Percentiles rank a stretch among this genome's conserved stretches.
phyloP scores from a whole-genome alignment of 2,888 invertebrate species.

The Tortrix viridana region DNA sequence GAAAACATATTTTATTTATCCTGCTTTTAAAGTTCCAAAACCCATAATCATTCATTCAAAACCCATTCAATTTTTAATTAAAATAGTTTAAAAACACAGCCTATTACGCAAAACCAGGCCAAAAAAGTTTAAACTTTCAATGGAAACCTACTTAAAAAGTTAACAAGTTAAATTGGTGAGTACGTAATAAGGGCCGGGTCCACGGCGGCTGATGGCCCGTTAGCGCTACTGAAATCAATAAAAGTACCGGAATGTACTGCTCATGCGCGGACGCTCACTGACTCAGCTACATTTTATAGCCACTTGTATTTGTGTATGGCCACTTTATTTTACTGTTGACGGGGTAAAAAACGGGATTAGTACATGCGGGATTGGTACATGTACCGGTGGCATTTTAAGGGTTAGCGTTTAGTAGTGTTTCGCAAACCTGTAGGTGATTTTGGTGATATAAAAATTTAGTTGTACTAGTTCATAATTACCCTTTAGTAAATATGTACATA shows the following conservation, averaged over 20 bases:
- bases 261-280: constrained; percentile 80
- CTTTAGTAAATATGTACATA: no score
- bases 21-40: no score
- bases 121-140: constrained; percentile 45
- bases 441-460: no score
- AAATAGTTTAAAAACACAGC: not conserved
- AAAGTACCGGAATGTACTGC: constrained; percentile 86
- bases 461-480: no score
- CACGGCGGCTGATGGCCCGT: constrained; percentile 84
- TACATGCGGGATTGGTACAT: constrained; percentile 70
- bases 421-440: no score
- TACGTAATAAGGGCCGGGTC: constrained; percentile 81
- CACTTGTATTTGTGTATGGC: constrained; percentile 83
- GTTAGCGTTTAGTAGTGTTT: constrained; percentile 8
- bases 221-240: constrained; percentile 89
- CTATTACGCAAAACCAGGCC: not conserved
- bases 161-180: constrained; percentile 77
- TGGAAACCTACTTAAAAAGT: constrained; percentile 68
- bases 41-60: no score
- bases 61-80: no score
- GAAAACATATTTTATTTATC: no score
- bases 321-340: constrained; percentile 78
- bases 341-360: constrained; percentile 66
- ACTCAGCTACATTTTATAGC: constrained; percentile 84
- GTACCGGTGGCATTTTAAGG: constrained; percentile 45